phyloP scores from a whole-genome alignment of 2,113 vertebrate genomes.

The Limanda limanda region DNA sequence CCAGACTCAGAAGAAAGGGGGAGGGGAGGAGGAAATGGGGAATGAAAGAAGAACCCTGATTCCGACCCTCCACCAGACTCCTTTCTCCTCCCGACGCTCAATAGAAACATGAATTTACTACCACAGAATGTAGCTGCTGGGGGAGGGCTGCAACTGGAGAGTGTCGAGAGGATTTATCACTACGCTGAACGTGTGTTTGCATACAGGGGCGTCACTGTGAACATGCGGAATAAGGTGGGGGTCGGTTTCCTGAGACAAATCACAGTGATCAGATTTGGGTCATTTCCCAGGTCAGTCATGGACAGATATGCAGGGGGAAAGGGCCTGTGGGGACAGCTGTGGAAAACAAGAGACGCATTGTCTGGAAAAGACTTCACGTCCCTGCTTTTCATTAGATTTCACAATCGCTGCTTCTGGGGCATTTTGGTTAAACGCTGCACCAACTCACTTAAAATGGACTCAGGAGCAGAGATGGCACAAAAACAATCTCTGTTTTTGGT shows the following conservation, averaged over 20 bases:
- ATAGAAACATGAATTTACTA: constrained; percentile 59
- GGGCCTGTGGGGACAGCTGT: constrained; percentile 36
- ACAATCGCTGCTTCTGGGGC: constrained; percentile 5
- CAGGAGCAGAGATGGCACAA: constrained; percentile 1
- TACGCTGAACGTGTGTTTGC: constrained; percentile 39
- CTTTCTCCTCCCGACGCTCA: constrained; percentile 36
- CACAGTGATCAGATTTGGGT: constrained; percentile 65
- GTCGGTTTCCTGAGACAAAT: constrained; percentile 75
- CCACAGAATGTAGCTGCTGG: not conserved
- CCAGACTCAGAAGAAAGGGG: constrained; percentile 33
- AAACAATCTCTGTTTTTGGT: constrained; percentile 13
- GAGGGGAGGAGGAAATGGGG: constrained; percentile 8
- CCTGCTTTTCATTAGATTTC: constrained; percentile 59
- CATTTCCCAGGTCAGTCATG: constrained; percentile 40
- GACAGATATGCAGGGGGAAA: constrained; percentile 48
- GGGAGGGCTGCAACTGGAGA: constrained; percentile 14
- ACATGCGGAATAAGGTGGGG: constrained; percentile 34
- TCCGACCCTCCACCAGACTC: constrained; percentile 32
- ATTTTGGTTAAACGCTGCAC: constrained; percentile 16
- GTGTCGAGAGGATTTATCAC: constrained; percentile 68
- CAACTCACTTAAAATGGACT: constrained; percentile 28
- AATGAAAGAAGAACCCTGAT: constrained; percentile 54
- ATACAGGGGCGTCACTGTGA: constrained; percentile 50
- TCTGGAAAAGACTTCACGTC: constrained; percentile 13
- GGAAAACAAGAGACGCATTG: constrained; percentile 57